A percentile compares a stretch with the other conserved stretches of the same genome.
Evolutionary conservation across 2,113 vertebrate species (phyloP).

Genomic region (Eudyptes chrysolophus): DNA sequence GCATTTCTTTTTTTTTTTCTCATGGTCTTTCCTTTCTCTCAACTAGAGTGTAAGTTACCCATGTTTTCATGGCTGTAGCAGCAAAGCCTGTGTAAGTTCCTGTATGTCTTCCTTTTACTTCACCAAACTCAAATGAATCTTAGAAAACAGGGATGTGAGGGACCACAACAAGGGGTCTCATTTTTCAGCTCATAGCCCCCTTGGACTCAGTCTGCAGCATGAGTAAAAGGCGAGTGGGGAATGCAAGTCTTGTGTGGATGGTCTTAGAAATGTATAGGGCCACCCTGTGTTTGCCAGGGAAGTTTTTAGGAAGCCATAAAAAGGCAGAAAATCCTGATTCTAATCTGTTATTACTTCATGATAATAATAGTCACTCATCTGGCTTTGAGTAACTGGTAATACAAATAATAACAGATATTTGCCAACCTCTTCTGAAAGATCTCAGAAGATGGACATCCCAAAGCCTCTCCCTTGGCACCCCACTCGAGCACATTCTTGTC

Average conservation of each 20-base stretch:
- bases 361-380: background rate
- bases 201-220: background rate
- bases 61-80: no score
- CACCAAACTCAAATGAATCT: no score
- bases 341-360: background rate
- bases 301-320: background rate
- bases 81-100: no score
- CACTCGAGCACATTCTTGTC: background rate
- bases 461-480: background rate
- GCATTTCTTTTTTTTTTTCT: background rate
- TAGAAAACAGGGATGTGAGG: no score
- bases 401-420: background rate
- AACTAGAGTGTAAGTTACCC: no score
- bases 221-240: background rate
- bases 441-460: background rate
- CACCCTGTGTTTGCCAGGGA: background rate
- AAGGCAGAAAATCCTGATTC: background rate
- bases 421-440: background rate
- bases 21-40: no score
- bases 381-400: background rate
- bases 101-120: no score
- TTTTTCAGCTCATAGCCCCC: background rate
- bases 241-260: background rate
- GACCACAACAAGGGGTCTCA: no score
- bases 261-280: background rate